These are phyloP conservation scores for Trypoxylus dichotomus DNA, from an alignment of 1,140 invertebrate genomes.

Conservation along the genomic window DNA sequence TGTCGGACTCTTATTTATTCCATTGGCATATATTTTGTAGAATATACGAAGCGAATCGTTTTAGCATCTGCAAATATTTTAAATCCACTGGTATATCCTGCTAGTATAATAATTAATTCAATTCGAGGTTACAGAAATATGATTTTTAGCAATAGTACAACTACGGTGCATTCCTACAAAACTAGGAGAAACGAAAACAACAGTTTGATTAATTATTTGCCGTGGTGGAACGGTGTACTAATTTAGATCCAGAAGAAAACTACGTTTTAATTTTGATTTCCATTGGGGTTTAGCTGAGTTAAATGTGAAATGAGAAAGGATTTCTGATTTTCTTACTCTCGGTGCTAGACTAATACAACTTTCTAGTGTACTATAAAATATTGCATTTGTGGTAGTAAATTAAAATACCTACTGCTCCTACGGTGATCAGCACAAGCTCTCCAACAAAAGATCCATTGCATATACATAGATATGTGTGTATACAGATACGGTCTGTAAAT, in stretches of 20 bases:
- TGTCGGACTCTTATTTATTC: too few relatives aligned
- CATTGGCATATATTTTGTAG: too few relatives aligned
- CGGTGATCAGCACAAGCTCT: not conserved
- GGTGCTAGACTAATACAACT: conserved; percentile 28
- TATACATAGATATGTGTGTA: not conserved
- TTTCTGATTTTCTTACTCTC: conserved; percentile 51
- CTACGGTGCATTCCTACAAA: not conserved
- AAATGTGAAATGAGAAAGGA: conserved; percentile 51
- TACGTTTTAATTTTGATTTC: conserved; percentile 53
- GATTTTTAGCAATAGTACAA: not conserved
- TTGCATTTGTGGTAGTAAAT: not conserved
- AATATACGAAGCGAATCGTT: too few relatives aligned
- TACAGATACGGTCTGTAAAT: too few relatives aligned
- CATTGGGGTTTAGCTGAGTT: conserved; percentile 50
- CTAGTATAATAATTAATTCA: too few relatives aligned
- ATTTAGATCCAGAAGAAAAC: conserved; percentile 40
- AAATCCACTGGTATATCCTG: too few relatives aligned
- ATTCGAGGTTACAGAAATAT: not conserved
- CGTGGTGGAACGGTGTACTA: conserved; percentile 2
- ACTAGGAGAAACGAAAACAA: not conserved
- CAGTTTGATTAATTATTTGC: conserved; percentile 19
- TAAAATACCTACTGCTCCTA: not conserved
- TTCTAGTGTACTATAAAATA: not conserved
- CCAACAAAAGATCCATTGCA: not conserved
- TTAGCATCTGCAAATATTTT: too few relatives aligned